Percentiles rank a stretch among this genome's conserved stretches.
Evolutionary conservation across 2,113 vertebrate species (phyloP).

Genomic region (Podarcis raffonei): DNA sequence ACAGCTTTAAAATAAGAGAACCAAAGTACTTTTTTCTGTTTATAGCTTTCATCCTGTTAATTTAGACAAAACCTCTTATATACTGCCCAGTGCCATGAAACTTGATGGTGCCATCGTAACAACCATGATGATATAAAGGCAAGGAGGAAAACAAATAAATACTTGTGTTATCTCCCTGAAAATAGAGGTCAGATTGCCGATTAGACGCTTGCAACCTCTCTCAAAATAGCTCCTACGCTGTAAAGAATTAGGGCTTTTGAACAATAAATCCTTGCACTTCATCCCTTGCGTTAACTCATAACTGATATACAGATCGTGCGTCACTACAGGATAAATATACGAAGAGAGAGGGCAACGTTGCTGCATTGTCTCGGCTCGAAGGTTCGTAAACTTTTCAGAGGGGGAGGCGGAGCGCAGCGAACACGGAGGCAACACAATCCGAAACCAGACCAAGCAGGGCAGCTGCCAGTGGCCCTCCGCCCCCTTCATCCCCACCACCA

Average conservation of each 20-base stretch:
- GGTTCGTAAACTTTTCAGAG: too few relatives aligned
- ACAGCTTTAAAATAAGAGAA: too few relatives aligned
- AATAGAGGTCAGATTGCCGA: neutral
- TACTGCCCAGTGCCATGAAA: neutral
- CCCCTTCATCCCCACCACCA: neutral
- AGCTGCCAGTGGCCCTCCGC: neutral
- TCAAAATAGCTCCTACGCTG: neutral
- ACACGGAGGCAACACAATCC: too few relatives aligned
- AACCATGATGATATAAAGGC: too few relatives aligned
- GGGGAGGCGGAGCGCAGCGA: too few relatives aligned
- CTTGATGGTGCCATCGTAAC: neutral
- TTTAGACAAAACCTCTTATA: neutral
- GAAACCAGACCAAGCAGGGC: neutral
- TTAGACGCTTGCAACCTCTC: neutral
- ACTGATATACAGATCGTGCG: neutral
- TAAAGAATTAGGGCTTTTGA: neutral
- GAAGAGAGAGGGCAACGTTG: neutral
- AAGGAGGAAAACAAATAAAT: neutral
- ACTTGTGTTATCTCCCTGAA: neutral
- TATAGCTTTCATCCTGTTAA: neutral
- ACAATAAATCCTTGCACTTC: neutral
- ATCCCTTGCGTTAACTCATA: neutral
- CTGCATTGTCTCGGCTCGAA: neutral
- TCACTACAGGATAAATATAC: neutral
- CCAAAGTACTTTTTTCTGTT: neutral